Conservation (phyloP, 2,797 vertebrate species). For the Fistularia commersonii region DNA sequence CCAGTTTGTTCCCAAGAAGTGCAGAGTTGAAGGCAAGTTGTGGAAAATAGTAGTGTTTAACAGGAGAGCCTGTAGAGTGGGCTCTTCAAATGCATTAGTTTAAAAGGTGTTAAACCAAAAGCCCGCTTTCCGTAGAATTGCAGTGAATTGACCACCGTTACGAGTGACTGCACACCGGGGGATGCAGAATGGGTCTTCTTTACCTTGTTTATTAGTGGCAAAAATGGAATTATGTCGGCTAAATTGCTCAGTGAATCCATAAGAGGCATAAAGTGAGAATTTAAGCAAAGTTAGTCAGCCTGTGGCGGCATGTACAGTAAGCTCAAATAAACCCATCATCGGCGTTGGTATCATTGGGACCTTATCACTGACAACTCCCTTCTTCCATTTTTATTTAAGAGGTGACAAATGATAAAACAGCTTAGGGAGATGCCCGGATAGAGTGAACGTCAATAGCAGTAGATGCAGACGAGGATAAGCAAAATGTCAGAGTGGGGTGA, state of each 20-base stretch:
- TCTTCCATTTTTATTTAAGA: slow-evolving; percentile 66
- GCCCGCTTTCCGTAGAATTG: slow-evolving; percentile 50
- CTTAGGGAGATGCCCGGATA: slow-evolving; percentile 76
- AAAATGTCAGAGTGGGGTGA: slow-evolving; percentile 73
- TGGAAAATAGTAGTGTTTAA: slow-evolving; percentile 56
- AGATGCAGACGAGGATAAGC: slow-evolving; percentile 70
- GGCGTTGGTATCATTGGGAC: slow-evolving; percentile 54
- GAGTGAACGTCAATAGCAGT: slow-evolving; percentile 62
- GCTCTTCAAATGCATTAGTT: slow-evolving; percentile 69
- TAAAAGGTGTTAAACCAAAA: slow-evolving; percentile 64
- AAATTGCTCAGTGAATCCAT: slow-evolving; percentile 37
- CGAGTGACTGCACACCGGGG: slow-evolving; percentile 41
- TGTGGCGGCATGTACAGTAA: slow-evolving; percentile 9
- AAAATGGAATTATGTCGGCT: slow-evolving; percentile 36
- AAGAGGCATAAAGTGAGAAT: slow-evolving; percentile 41
- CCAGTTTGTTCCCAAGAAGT: slow-evolving; percentile 44
- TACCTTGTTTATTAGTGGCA: slow-evolving; percentile 29
- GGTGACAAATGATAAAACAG: slow-evolving; percentile 76
- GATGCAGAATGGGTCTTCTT: slow-evolving; percentile 32
- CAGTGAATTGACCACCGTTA: slow-evolving; percentile 54
- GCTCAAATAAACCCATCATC: slow-evolving; percentile 41
- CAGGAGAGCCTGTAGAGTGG: slow-evolving; percentile 53
- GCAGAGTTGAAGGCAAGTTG: slow-evolving; percentile 47
- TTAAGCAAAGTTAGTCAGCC: slow-evolving; percentile 18
- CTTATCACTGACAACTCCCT: slow-evolving; percentile 52